Evolutionary conservation across 2,888 invertebrate species (phyloP).

Genomic region (Branchipolynoe longqiensis): DNA sequence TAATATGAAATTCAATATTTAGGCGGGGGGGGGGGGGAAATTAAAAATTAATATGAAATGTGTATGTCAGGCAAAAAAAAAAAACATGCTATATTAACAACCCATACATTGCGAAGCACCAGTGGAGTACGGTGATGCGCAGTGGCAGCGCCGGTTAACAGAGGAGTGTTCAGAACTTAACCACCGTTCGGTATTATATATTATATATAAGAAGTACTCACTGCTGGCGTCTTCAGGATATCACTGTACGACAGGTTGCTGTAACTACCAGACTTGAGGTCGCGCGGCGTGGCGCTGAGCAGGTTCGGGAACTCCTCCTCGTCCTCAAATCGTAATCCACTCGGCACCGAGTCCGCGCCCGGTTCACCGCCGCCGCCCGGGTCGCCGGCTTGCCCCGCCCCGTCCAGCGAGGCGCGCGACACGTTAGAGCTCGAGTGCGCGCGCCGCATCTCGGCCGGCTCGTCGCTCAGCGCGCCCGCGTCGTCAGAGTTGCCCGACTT

Average conservation of each 20-base stretch:
- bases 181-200: neutral
- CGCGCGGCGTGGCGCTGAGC: constrained; percentile 60
- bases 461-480: constrained; percentile 62
- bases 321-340: constrained; percentile 76
- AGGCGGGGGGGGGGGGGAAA: no score
- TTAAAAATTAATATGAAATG: no score
- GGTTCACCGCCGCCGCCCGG: neutral
- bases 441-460: constrained; percentile 59
- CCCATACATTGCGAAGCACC: neutral
- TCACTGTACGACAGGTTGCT: constrained; percentile 74
- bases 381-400: neutral
- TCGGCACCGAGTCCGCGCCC: no score
- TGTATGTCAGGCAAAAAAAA: no score
- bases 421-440: constrained; percentile 65
- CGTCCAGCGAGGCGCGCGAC: constrained; percentile 62
- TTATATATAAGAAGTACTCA: constrained; percentile 61
- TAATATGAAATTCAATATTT: no score
- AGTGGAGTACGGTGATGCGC: neutral
- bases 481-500: constrained; percentile 50
- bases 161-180: neutral
- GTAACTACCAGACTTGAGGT: neutral
- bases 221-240: constrained; percentile 70
- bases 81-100: neutral
- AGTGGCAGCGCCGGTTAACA: neutral
- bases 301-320: constrained; percentile 79